Evolutionary conservation across 2,797 vertebrate genomes (phyloP).

Genomic region (Gallinago nigripennis): DNA sequence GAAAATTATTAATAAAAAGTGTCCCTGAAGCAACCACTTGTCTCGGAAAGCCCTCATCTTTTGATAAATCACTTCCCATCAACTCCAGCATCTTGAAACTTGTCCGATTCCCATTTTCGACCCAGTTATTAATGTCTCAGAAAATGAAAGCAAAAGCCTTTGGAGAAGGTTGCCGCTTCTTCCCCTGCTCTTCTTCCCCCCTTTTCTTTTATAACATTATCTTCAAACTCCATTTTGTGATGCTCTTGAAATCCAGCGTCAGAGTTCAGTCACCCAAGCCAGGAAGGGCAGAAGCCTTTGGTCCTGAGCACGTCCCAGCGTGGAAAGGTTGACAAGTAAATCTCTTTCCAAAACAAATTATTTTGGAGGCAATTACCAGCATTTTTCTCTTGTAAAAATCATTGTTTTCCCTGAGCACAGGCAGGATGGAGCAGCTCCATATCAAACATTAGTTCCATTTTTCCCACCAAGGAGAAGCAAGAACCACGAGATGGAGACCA

Average conservation of each 20-base stretch:
- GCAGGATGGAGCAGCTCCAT: accelerated
- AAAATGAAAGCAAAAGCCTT: neutral
- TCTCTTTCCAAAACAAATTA: neutral
- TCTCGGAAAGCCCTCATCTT: neutral
- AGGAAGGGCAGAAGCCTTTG: neutral
- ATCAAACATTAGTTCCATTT: neutral
- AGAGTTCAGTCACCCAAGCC: neutral
- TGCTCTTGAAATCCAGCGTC: neutral
- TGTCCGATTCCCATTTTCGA: neutral
- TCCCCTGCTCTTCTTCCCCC: neutral
- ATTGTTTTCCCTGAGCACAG: neutral
- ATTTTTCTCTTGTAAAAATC: neutral
- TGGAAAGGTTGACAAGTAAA: neutral
- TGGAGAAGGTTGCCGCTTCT: neutral
- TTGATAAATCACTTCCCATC: neutral
- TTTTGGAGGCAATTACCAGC: neutral
- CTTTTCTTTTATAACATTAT: neutral
- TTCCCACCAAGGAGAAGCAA: accelerated
- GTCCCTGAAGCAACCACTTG: neutral
- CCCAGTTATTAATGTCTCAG: neutral
- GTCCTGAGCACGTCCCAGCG: accelerated
- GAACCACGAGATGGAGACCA: neutral
- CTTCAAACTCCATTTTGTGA: neutral
- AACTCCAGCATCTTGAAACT: neutral
- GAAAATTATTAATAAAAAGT: neutral